These are phyloP conservation scores for Microtus montanus DNA, from an alignment of 2,113 vertebrate genomes.

Conservation along the genomic window DNA sequence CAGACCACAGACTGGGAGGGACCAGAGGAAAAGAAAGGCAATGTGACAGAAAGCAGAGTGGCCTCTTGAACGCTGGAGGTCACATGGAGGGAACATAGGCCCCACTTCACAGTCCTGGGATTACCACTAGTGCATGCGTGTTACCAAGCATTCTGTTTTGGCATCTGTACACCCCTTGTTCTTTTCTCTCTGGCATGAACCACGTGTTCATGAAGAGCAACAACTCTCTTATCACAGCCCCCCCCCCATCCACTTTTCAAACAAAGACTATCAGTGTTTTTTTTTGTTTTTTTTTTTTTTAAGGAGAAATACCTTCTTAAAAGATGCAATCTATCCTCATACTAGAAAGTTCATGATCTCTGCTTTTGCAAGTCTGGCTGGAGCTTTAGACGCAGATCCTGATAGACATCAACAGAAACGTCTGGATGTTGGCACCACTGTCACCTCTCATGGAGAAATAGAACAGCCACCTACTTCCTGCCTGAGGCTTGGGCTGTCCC, in stretches of 20 bases:
- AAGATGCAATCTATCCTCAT: neutral
- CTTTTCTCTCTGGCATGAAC: neutral
- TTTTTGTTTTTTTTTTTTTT: neutral
- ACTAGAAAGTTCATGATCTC: neutral
- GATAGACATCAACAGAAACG: constrained; percentile 5
- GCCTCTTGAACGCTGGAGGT: neutral
- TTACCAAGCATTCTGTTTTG: accelerated
- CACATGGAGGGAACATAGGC: neutral
- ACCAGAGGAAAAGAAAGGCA: neutral
- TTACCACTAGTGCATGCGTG: neutral
- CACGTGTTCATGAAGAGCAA: neutral
- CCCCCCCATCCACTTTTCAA: neutral
- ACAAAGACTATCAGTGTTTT: neutral
- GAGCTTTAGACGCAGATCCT: neutral
- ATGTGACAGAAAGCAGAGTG: neutral
- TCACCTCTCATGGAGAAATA: neutral
- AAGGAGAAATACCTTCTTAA: neutral
- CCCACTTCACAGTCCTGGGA: neutral
- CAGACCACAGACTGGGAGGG: constrained; percentile 39
- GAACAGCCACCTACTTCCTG: neutral
- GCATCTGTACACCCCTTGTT: neutral
- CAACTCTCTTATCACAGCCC: neutral
- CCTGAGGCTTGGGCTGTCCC: neutral
- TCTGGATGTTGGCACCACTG: neutral
- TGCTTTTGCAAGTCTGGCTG: constrained; percentile 22